Evolutionary conservation across 2,113 vertebrate species (phyloP), one percentile per base, ranked within the genome.

Genomic region (Channa argus): DNA sequence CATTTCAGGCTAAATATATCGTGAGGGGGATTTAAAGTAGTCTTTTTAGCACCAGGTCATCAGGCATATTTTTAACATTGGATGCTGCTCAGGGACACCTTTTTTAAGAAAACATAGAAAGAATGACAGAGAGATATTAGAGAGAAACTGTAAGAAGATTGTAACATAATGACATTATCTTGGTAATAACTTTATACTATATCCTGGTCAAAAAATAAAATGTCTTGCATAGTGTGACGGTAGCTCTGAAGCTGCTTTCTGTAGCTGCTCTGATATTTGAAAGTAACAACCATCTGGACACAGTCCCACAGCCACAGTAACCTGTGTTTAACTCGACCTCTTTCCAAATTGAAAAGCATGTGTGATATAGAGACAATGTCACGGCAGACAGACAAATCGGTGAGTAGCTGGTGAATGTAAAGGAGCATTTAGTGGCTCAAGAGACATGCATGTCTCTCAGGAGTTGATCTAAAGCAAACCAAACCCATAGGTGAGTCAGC

Each of bases 141-240:
- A 24, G 24, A 49, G 13, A 77, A 56, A 67, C 43, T 36, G 47
- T 66, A 64, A 46, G 58, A 61, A 52, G 36, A 0, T 24, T n/a
- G 38, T 15, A 38, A 77, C 39, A 14, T 54, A 60, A 63, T 67
- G 13, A 68, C 52, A 52, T 50, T 39, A n/a, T 37, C 41, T 69
- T 60, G 70, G 54, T 58, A 36, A 68, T 66, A 58, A 62, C 37
- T 74, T 62, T 54, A 60, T 70, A 24, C 24, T 24, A 67, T 68
- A 52, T 80, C 45, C 38, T 45, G 49, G 74, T 52, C 68, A 43
- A 34, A 77, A 61, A 52, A 24, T 24, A 24, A 24, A 24, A 24
- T 24, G 24, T 24, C 24, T 24, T 24, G 12, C 36, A 41, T 44
- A n/a, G 6, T 74, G 41, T 69, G 56, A 60, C 2, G 47, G 60